Percentiles rank a stretch among this genome's conserved stretches.
phyloP scores from a whole-genome alignment of 2,113 vertebrate genomes.

The Anoura caudifer region DNA sequence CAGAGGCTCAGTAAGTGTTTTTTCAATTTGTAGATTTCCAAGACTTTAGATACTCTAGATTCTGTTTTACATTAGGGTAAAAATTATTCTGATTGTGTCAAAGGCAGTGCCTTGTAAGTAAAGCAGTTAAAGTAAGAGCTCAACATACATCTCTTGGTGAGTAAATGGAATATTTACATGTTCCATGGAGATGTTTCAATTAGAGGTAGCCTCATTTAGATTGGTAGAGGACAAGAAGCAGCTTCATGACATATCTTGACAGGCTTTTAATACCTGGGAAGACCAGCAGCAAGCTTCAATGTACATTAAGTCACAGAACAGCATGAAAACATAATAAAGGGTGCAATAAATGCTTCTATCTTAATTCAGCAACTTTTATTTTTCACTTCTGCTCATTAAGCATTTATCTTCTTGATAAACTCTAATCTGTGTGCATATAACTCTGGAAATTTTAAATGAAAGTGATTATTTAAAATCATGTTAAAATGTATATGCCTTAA shows the following conservation, averaged over 20 bases:
- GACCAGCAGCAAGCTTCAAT: neutral
- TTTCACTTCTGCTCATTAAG: neutral
- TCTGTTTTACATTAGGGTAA: neutral
- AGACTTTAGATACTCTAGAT: neutral
- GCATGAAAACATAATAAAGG: neutral
- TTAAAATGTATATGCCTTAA: slow-evolving; percentile 55
- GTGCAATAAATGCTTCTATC: neutral
- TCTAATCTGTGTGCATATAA: slow-evolving; percentile 42
- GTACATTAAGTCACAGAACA: neutral
- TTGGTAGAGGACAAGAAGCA: neutral
- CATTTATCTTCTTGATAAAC: slow-evolving; percentile 49
- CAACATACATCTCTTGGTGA: neutral
- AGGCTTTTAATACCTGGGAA: neutral
- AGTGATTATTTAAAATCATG: slow-evolving; percentile 56
- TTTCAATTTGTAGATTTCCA: neutral
- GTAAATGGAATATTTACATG: neutral
- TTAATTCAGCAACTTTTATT: slow-evolving; percentile 38
- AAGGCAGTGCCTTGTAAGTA: neutral
- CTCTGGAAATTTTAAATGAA: slow-evolving; percentile 50
- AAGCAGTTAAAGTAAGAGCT: neutral
- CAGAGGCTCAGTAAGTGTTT: neutral
- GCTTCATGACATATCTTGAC: neutral
- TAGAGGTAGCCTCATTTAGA: neutral
- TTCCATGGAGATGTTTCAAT: neutral
- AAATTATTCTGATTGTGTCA: neutral